Conservation (phyloP, 1,140 invertebrate genomes). For the Drosophila azteca region DNA sequence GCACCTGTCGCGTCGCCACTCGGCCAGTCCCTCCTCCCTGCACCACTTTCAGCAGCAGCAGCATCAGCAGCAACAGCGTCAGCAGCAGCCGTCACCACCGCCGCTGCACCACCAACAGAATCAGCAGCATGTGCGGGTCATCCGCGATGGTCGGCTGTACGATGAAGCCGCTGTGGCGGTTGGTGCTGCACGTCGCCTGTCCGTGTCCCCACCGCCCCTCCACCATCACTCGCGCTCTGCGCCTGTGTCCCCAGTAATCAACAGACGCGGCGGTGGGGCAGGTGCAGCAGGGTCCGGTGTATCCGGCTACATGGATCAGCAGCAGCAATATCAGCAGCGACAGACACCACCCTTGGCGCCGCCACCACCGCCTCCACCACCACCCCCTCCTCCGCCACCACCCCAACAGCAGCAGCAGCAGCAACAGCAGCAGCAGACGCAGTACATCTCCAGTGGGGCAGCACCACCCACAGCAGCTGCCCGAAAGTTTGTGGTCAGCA, state of each 20-base stretch:
- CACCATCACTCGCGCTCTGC: constrained; percentile 77
- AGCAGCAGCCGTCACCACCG: constrained; percentile 60
- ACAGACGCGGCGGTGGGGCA: constrained; percentile 42
- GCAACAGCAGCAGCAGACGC: constrained; percentile 45
- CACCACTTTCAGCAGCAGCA: constrained; percentile 49
- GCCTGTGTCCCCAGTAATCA: constrained; percentile 66
- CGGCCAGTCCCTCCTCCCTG: constrained; percentile 66
- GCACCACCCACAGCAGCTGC: constrained; percentile 62
- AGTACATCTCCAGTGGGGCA: constrained; percentile 30
- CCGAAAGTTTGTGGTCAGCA: constrained; percentile 76
- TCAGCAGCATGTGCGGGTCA: constrained; percentile 72
- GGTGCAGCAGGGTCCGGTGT: constrained; percentile 20
- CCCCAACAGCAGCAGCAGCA: constrained; percentile 45
- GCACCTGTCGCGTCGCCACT: constrained; percentile 72
- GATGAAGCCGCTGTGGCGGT: constrained; percentile 61
- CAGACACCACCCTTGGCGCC: constrained; percentile 61
- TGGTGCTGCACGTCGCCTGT: constrained; percentile 48
- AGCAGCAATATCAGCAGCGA: constrained; percentile 59
- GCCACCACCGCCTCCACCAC: constrained; percentile 41
- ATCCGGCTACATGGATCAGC: constrained; percentile 43
- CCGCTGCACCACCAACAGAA: constrained; percentile 69
- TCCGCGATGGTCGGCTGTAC: constrained; percentile 77
- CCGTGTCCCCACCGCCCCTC: constrained; percentile 76
- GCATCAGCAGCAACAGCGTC: constrained; percentile 26
- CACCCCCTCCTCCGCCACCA: constrained; percentile 38